Conservation (phyloP, 1,140 invertebrate genomes). For the Hylaeus volcanicus region DNA sequence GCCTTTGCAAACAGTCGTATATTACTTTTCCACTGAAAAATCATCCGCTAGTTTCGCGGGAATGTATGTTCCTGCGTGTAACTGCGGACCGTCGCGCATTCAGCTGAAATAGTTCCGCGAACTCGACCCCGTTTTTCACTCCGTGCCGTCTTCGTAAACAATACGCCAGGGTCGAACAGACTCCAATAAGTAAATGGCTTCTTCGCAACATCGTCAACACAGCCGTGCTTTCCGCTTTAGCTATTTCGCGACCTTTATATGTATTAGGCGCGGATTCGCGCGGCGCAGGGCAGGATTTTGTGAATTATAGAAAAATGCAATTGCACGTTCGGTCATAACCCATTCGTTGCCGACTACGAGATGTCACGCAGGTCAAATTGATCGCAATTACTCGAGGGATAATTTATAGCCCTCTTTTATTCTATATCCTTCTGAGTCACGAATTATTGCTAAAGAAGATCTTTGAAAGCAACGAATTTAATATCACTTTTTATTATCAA, state of each 20-base stretch:
- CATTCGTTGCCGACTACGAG: no score
- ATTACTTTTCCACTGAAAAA: conserved; percentile 1
- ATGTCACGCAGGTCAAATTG: no score
- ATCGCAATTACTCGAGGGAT: no score
- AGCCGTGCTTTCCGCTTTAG: not conserved
- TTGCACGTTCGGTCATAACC: no score
- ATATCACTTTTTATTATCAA: no score
- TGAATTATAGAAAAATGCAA: no score
- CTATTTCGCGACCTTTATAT: not conserved
- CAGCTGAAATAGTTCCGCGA: conserved; percentile 9
- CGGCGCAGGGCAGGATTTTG: no score
- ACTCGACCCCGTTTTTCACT: conserved; percentile 24
- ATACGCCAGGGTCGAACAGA: conserved; percentile 38
- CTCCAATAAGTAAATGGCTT: conserved; percentile 40
- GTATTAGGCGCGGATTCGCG: no score
- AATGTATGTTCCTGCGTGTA: not conserved
- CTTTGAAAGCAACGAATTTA: no score
- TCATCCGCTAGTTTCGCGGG: conserved; percentile 24
- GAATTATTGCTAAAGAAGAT: no score
- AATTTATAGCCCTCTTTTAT: no score
- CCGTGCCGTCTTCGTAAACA: conserved; percentile 17
- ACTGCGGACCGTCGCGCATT: conserved; percentile 1
- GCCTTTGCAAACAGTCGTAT: conserved; percentile 19
- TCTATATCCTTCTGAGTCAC: no score
- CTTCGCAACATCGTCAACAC: conserved; percentile 5